Conservation (phyloP, 2,113 vertebrate species). For the Loxodonta africana region DNA sequence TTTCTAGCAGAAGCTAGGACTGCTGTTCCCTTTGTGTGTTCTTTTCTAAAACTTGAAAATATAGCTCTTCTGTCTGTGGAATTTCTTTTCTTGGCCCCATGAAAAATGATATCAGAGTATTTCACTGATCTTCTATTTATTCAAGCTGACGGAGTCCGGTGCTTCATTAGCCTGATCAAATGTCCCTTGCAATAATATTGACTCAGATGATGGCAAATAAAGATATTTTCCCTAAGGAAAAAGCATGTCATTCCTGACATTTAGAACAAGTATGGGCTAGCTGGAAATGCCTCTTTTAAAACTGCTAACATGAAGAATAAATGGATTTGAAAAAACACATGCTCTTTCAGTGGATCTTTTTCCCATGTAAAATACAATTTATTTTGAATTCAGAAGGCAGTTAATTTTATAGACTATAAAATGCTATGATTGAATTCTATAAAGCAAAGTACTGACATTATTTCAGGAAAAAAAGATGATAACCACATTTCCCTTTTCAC, state of each 20-base stretch:
- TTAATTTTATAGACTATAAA: conserved; percentile 57
- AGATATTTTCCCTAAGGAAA: conserved; percentile 60
- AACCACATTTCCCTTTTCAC: conserved; percentile 22
- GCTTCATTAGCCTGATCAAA: conserved; percentile 61
- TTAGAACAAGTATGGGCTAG: conserved; percentile 49
- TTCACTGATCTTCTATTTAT: conserved; percentile 51
- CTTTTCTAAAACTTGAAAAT: not conserved
- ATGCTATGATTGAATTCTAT: conserved; percentile 48
- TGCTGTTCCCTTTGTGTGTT: not conserved
- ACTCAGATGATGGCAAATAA: conserved; percentile 69
- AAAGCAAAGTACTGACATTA: conserved; percentile 42
- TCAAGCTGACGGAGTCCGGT: conserved; percentile 18
- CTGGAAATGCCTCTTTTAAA: conserved; percentile 61
- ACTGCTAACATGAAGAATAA: conserved; percentile 42
- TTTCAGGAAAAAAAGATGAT: conserved; percentile 41
- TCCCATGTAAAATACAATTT: conserved; percentile 51
- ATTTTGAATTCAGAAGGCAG: conserved; percentile 61
- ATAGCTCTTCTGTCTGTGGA: conserved; percentile 52
- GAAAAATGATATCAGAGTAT: conserved; percentile 60
- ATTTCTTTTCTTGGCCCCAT: conserved; percentile 49
- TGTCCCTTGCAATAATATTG: conserved; percentile 68
- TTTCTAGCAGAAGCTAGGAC: not conserved
- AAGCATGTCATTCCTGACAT: conserved; percentile 59
- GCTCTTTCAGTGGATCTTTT: conserved; percentile 21
- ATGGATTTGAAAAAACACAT: conserved; percentile 18